Percentiles rank a stretch among this genome's conserved stretches.
Evolutionary conservation across 1,140 invertebrate genomes (phyloP).

Genomic region (Brachystomella parvula): DNA sequence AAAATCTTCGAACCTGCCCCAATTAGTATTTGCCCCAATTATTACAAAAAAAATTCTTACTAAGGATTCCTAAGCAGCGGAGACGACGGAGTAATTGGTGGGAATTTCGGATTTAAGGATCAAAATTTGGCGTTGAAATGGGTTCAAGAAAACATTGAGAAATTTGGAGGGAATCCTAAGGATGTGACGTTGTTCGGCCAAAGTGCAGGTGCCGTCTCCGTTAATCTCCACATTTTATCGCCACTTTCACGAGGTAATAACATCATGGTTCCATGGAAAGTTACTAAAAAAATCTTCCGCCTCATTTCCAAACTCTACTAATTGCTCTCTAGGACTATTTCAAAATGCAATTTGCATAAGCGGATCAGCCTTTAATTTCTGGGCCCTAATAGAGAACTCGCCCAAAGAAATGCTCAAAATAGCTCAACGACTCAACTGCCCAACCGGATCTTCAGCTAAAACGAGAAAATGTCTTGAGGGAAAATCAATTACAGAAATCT

Average conservation of each 20-base stretch:
- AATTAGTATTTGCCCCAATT: too few relatives aligned
- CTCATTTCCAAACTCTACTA: neutral
- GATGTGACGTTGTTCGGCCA: slow-evolving; percentile 51
- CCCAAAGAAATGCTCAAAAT: neutral
- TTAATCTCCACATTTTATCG: slow-evolving; percentile 46
- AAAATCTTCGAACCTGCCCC: too few relatives aligned
- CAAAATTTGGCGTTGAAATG: slow-evolving; percentile 53
- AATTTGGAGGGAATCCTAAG: slow-evolving; percentile 51
- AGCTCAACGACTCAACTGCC: neutral
- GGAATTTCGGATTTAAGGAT: slow-evolving; percentile 47
- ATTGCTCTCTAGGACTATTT: neutral
- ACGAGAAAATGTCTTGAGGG: neutral
- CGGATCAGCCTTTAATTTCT: neutral
- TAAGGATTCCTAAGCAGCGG: slow-evolving; percentile 5
- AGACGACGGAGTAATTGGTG: slow-evolving; percentile 11
- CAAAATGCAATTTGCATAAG: neutral
- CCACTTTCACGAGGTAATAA: slow-evolving; percentile 41
- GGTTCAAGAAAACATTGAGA: slow-evolving; percentile 51
- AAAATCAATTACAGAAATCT: neutral
- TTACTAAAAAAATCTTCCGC: neutral
- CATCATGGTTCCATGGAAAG: neutral
- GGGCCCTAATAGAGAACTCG: neutral
- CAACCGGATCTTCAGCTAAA: neutral
- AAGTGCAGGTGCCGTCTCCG: slow-evolving; percentile 49
- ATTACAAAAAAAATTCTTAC: neutral